phyloP scores from a whole-genome alignment of 2,797 vertebrate species.

The Merluccius polli region DNA sequence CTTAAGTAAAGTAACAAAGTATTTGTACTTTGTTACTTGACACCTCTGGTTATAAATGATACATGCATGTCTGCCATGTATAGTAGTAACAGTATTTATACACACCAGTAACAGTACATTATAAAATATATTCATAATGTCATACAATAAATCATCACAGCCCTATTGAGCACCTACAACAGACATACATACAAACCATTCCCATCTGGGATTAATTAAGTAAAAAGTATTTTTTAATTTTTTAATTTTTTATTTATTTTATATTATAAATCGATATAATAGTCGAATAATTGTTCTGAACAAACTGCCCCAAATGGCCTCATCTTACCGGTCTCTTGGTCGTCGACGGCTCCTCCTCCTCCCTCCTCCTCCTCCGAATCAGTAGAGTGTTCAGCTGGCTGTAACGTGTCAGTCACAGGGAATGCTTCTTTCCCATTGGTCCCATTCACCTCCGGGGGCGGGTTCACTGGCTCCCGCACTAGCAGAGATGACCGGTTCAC shows the following conservation, averaged over 20 bases:
- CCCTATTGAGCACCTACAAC: no score
- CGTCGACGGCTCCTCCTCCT: constrained; percentile 77
- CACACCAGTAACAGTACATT: no score
- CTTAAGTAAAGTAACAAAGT: no score
- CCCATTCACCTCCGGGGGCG: constrained; percentile 76
- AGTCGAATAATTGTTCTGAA: not conserved
- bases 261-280: not conserved
- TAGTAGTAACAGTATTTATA: no score
- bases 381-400: constrained; percentile 79
- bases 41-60: no score
- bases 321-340: constrained; percentile 51
- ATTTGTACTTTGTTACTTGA: no score
- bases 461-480: constrained; percentile 78
- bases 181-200: no score
- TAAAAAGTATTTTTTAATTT: no score
- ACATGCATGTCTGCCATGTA: no score
- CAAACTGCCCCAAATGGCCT: not conserved
- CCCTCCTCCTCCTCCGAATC: constrained; percentile 82
- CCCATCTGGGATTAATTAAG: no score
- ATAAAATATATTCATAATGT: no score
- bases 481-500: constrained; percentile 93
- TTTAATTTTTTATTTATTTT: not conserved
- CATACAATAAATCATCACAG: no score
- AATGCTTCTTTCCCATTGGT: constrained; percentile 73
- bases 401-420: constrained; percentile 68